phyloP scores from a whole-genome alignment of 2,797 vertebrate genomes.

The Sphenopsis melanotis region DNA sequence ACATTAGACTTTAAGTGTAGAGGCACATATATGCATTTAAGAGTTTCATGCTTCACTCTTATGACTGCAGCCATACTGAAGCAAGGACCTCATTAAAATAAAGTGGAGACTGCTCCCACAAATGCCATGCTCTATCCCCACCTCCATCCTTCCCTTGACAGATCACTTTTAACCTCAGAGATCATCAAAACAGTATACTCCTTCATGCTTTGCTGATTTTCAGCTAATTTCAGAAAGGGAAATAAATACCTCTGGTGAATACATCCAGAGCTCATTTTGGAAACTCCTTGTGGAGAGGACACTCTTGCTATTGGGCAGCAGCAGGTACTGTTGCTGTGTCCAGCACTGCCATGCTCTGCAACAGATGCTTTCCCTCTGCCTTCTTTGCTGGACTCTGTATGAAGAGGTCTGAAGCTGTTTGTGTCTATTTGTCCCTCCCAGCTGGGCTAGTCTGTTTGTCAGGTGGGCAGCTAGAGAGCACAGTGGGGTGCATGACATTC shows the following conservation, averaged over 20 bases:
- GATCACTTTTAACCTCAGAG: background rate
- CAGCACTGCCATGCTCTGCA: background rate
- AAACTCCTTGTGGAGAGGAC: background rate
- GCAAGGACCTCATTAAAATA: background rate
- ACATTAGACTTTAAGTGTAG: background rate
- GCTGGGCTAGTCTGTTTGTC: background rate
- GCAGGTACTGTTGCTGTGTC: rapidly evolving
- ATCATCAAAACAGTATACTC: background rate
- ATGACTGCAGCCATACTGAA: background rate
- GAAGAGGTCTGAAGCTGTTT: rapidly evolving
- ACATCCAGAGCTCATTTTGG: background rate
- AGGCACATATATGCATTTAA: background rate
- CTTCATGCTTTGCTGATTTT: background rate
- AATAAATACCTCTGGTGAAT: background rate
- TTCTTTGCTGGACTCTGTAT: rapidly evolving
- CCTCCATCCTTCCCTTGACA: background rate
- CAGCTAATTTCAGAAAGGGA: background rate
- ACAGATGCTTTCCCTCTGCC: background rate
- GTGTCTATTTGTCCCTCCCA: background rate
- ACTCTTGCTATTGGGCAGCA: background rate
- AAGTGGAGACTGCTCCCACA: background rate
- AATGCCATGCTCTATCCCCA: background rate
- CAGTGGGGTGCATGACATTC: rapidly evolving
- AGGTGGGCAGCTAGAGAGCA: background rate
- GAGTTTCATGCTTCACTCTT: background rate